These are phyloP conservation scores for Orthonyx spaldingii DNA, from an alignment of 2,113 vertebrate genomes.

Conservation along the genomic window DNA sequence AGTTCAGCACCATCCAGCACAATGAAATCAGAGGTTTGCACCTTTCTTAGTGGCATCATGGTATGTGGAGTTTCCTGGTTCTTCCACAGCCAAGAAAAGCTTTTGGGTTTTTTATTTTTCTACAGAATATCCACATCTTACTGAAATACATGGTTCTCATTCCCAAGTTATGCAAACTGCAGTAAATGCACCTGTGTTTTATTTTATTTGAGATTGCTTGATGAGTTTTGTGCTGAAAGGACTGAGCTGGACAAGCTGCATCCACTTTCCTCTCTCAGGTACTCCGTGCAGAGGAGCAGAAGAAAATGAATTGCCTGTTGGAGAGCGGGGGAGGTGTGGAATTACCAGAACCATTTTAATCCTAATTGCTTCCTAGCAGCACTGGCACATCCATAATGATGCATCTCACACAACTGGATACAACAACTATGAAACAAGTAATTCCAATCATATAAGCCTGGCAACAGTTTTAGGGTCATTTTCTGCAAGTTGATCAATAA, in stretches of 20 bases:
- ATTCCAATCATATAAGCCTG: background rate
- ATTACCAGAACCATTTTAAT: background rate
- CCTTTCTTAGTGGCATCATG: background rate
- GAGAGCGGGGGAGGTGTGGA: background rate
- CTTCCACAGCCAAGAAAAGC: background rate
- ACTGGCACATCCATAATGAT: background rate
- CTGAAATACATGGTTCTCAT: background rate
- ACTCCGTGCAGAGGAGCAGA: background rate
- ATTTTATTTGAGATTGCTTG: background rate
- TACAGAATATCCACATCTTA: background rate
- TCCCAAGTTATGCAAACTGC: background rate
- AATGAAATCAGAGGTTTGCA: background rate
- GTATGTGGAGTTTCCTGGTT: background rate
- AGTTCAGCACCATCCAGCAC: background rate
- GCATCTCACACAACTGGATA: background rate
- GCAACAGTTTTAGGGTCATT: slow-evolving; percentile 35
- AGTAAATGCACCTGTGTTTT: background rate
- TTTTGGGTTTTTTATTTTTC: background rate
- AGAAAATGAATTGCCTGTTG: background rate
- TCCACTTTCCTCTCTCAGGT: background rate
- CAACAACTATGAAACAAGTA: slow-evolving; percentile 11
- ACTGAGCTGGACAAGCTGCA: background rate
- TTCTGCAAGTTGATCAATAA: slow-evolving; percentile 60
- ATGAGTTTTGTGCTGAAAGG: background rate
- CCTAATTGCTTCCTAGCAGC: slow-evolving; percentile 50